Evolutionary conservation across 1,140 invertebrate species (phyloP), one percentile per base, ranked within the genome.

Genomic region (Polypedilum vanderplanki): DNA sequence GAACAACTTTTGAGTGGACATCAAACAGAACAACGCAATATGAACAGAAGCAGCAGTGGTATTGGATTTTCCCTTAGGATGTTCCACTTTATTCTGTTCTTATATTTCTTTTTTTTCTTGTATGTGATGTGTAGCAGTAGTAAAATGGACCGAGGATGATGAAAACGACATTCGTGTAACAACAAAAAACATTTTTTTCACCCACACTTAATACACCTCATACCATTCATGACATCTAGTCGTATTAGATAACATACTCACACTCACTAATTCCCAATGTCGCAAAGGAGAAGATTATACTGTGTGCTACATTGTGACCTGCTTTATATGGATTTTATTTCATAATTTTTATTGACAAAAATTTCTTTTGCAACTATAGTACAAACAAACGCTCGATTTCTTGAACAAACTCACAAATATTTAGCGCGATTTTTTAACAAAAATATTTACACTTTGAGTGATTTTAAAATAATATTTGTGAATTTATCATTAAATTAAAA

Each of bases 41-140:
- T 46, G 41, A 7, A 46, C 3, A 70, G 65, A 0, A 18, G 20
- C 17, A 70, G 17, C 15, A 70, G 17, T 5, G 20, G 8, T 17
- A 20, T 70, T 70, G 17, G 17, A 70, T 70, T n/a, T 17, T 18
- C 65, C 65, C 65, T 70, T 7, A 70, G 65, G 65, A 70, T 18
- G 10, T 70, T 70, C 20, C 65, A 70, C 65, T 70, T 70, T 22
- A 18, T 70, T 70, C 65, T 70, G 24, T 57, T 57, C 46, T 57
- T 57, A n/a, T 15, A 57, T 57, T 57, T 57, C 46, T 57, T 57
- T n/a, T 57, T 12, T n/a, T 57, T 12, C 46, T 57, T 57, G 10
- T n/a, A 57, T 57, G 46, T 57, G n/a, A 57, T 57, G 46, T 57
- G 8, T 15, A 46, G 8, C 46, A 12, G 12, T 15, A 12, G 12